Percentiles rank a stretch among this genome's conserved stretches.
These are phyloP conservation scores for Entelurus aequoreus DNA, from an alignment of 2,113 vertebrate species.

Conservation along the genomic window DNA sequence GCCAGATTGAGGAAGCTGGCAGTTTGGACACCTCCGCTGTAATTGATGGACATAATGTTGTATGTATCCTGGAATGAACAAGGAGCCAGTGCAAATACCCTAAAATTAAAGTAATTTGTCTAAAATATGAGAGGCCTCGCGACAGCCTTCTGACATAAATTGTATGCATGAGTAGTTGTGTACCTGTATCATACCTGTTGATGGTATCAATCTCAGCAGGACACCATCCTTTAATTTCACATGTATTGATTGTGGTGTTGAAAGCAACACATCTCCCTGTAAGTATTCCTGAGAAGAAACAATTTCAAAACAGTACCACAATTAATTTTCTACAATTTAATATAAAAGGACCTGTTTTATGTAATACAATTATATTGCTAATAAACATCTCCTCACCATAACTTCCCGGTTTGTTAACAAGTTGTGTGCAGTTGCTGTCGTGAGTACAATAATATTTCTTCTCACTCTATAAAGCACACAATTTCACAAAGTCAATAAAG, in stretches of 20 bases:
- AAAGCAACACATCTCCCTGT: constrained; percentile 82
- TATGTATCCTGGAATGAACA: no score
- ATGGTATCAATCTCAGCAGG: constrained; percentile 84
- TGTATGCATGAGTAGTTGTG: background rate
- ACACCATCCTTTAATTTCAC: constrained; percentile 92
- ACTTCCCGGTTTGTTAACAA: constrained; percentile 45
- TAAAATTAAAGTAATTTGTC: no score
- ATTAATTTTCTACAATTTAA: background rate
- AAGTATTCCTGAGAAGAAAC: constrained; percentile 71
- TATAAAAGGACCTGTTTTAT: background rate
- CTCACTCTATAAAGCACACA: constrained; percentile 55
- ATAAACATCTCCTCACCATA: constrained; percentile 58
- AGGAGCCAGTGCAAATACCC: no score
- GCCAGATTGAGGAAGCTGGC: no score
- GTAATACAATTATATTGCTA: background rate
- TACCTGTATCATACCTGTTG: constrained; percentile 70
- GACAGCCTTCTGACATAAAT: background rate
- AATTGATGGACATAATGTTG: no score
- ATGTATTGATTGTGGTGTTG: constrained; percentile 62
- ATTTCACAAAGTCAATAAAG: background rate
- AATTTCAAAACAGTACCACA: background rate
- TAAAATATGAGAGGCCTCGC: no score
- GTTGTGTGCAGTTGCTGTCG: constrained; percentile 49
- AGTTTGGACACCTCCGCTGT: no score
- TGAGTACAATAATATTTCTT: constrained; percentile 50